Conservation (phyloP, 2,113 vertebrate species). For the Maccullochella peelii region DNA sequence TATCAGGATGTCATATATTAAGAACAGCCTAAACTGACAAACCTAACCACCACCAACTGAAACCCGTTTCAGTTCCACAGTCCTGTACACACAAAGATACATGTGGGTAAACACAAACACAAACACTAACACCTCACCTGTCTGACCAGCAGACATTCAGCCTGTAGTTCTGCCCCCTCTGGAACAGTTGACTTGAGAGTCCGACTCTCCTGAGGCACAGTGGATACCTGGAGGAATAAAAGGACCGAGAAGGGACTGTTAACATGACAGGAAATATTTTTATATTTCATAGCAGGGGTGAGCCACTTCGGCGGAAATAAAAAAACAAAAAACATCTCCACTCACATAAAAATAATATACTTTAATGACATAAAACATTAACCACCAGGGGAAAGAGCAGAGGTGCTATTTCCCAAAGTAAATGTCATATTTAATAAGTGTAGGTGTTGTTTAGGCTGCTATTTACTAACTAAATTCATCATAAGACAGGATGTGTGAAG, state of each 20-base stretch:
- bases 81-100: background rate
- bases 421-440: background rate
- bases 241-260: background rate
- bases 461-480: background rate
- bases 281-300: background rate
- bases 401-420: background rate
- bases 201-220: slow-evolving; percentile 90
- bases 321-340: background rate
- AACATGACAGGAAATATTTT: background rate
- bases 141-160: slow-evolving; percentile 95
- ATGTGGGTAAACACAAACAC: background rate
- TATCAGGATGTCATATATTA: slow-evolving; percentile 40
- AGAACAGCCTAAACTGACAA: slow-evolving; percentile 29
- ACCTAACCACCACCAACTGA: slow-evolving; percentile 23
- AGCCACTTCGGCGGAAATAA: background rate
- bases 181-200: slow-evolving; percentile 94
- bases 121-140: slow-evolving; percentile 85
- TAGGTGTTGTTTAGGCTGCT: background rate
- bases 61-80: background rate
- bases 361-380: background rate
- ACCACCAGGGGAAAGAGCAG: background rate
- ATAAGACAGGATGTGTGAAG: background rate
- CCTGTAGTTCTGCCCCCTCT: slow-evolving; percentile 91
- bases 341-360: background rate
- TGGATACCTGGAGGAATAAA: slow-evolving; percentile 85